Evolutionary conservation across 2,113 vertebrate species (phyloP).

Genomic region (Heteronetta atricapilla): DNA sequence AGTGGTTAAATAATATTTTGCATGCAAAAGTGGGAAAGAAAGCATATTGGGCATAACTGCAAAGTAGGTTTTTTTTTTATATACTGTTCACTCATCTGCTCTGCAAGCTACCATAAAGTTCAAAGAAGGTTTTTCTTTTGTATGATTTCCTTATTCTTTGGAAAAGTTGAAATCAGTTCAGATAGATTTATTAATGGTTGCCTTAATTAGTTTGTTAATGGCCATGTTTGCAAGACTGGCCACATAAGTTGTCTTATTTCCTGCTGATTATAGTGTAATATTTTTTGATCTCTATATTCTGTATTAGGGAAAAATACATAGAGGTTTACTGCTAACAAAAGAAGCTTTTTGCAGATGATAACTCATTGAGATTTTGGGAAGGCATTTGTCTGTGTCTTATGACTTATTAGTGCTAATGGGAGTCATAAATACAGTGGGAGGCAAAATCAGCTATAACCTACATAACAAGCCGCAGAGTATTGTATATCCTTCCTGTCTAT

Average conservation of each 20-base stretch:
- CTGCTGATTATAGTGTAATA: background rate
- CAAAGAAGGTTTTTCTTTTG: background rate
- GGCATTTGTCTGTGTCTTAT: background rate
- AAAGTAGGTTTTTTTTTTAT: background rate
- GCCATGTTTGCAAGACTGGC: background rate
- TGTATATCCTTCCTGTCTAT: background rate
- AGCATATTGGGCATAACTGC: background rate
- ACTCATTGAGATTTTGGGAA: background rate
- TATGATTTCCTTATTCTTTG: background rate
- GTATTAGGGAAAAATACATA: background rate
- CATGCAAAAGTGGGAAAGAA: background rate
- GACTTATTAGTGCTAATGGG: background rate
- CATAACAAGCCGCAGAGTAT: background rate
- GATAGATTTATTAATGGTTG: slow-evolving; percentile 21
- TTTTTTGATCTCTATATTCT: background rate
- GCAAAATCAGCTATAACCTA: background rate
- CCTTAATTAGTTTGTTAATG: slow-evolving; percentile 53
- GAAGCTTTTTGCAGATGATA: background rate
- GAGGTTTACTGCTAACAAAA: background rate
- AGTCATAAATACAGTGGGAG: background rate
- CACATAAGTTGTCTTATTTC: background rate
- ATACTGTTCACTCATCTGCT: background rate
- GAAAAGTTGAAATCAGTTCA: background rate
- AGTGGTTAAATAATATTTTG: background rate
- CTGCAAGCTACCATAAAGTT: background rate